Evolutionary conservation across 2,113 vertebrate genomes (phyloP), one percentile per base, ranked within the genome.

Genomic region (Spermophilus dauricus): DNA sequence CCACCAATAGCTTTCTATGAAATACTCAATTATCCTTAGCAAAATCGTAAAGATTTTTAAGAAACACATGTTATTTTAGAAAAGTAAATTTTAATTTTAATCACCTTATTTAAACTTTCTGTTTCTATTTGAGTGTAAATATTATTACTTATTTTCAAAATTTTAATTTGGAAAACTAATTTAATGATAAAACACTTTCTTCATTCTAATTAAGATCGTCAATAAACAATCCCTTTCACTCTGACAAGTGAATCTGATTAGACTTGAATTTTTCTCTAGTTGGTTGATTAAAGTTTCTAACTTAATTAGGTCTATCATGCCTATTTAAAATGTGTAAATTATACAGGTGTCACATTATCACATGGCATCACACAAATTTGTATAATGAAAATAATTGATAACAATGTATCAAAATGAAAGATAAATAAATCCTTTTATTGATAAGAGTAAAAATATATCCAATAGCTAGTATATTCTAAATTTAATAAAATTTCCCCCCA

Each of bases 121-220:
- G 1, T 77, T 89, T 75, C 45, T 92, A 73, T 75, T 72, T 78
- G 28, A 78, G 1, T 70, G 8, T 14, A 70, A 87, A 82, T 76
- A 89, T 65, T 78, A 65, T 10, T 56, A 2, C 18, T 85, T 89
- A n/a, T 82, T 88, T 69, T 26, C 28, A 75, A 94, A 92, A 75
- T 93, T 93, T 61, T 67, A 75, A n/a, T 67, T 81, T 80, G 26
- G 73, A 67, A 92, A 85, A 34, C 20, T 67, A 58, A 67, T 61
- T n/a, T 61, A 48, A 24, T 45, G 4, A 37, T 72, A 84, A 65
- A 94, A 45, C 20, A 91, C 87, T 94, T 82, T 83, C 30, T 65
- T 91, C 80, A 84, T 72, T 94, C 37, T 88, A 94, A 84, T 65
- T 97, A 90, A 10, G 11, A 80, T 95, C 30, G 80, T 28, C 20